Evolutionary conservation across 2,797 vertebrate species (phyloP).

Genomic region (Aulostomus chinensis): DNA sequence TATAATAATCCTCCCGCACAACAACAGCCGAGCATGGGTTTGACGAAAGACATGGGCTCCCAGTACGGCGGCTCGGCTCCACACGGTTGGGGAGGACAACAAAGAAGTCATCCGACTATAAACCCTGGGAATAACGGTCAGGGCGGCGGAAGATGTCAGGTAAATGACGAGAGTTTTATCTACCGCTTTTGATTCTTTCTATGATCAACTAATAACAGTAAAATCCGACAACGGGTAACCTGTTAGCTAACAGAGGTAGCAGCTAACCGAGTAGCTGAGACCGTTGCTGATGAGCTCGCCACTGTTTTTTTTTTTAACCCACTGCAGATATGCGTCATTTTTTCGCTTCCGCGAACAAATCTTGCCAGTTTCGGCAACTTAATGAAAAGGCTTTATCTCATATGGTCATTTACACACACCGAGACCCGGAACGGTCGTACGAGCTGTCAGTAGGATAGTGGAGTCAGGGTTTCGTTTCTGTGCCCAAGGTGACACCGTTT

Average conservation of each 20-base stretch:
- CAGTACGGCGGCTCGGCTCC: constrained; percentile 84
- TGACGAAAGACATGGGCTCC: constrained; percentile 86
- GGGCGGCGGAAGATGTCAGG: constrained; percentile 84
- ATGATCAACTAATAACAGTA: no score
- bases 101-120: constrained; percentile 86
- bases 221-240: not conserved
- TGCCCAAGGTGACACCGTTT: constrained; percentile 76
- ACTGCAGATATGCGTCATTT: no score
- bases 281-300: no score
- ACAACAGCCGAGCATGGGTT: constrained; percentile 71
- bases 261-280: not conserved
- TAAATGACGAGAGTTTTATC: constrained; percentile 70
- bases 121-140: constrained; percentile 85
- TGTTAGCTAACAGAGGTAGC: not conserved
- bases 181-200: no score
- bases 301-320: no score
- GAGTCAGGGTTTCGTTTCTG: constrained; percentile 34
- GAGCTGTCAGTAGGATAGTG: not conserved
- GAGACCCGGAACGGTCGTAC: rapidly evolving
- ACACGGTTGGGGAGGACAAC: constrained; percentile 88
- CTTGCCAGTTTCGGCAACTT: no score
- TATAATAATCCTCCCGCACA: constrained; percentile 81
- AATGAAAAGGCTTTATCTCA: no score
- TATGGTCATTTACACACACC: no score
- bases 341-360: no score